These are phyloP conservation scores for Deladenus siricidicola DNA, from an alignment of 2,888 invertebrate species.

Conservation along the genomic window DNA sequence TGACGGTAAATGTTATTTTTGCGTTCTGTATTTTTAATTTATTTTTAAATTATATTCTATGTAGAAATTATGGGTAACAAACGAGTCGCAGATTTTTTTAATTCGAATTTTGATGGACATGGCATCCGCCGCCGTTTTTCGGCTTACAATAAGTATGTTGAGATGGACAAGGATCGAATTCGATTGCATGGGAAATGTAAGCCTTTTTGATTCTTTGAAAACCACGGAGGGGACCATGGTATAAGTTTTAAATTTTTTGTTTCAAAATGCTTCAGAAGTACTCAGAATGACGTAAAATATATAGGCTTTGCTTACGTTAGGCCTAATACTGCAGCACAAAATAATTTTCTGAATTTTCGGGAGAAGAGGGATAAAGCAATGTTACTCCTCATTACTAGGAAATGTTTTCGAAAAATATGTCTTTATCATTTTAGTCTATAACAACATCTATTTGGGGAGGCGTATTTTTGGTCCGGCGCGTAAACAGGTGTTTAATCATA, in stretches of 20 bases:
- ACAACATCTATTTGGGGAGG: conserved; percentile 51
- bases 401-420: neutral
- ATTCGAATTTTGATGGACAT: conserved; percentile 29
- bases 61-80: conserved; percentile 11
- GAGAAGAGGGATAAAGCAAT: no score
- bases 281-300: no score
- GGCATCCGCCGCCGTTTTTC: conserved; percentile 34
- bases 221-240: no score
- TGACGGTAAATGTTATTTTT: no score
- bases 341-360: no score
- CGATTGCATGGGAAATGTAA: conserved; percentile 45
- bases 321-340: no score
- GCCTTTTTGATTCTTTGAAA: no score
- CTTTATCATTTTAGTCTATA: conserved; percentile 33
- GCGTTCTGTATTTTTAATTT: no score
- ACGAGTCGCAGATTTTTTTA: conserved; percentile 22
- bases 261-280: no score
- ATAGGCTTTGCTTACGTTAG: no score
- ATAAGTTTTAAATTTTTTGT: no score
- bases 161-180: conserved; percentile 40
- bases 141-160: conserved; percentile 35
- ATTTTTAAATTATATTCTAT: no score
- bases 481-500: conserved; percentile 42
- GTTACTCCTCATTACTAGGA: neutral
- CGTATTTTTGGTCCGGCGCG: conserved; percentile 50